Evolutionary conservation across 1,140 invertebrate genomes (phyloP).

Genomic region (Carcinoscorpius rotundicauda): DNA sequence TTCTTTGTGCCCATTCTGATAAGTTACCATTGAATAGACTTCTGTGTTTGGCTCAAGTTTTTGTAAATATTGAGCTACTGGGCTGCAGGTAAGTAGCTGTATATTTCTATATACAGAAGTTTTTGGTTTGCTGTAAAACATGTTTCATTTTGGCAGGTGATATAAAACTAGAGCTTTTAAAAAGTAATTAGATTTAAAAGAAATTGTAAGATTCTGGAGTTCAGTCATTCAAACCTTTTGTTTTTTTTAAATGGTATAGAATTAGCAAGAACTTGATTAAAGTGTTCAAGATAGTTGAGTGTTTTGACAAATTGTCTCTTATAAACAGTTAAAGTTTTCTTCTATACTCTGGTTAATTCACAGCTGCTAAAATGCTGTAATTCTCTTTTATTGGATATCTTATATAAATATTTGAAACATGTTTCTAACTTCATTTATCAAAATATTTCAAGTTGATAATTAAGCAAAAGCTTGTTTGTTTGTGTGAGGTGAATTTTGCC

Average conservation of each 20-base stretch:
- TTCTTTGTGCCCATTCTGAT: conserved; percentile 55
- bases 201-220: too few species aligned
- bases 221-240: too few species aligned
- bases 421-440: too few species aligned
- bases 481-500: too few species aligned
- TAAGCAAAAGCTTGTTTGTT: too few species aligned
- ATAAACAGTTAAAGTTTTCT: too few species aligned
- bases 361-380: too few species aligned
- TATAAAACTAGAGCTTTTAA: not conserved
- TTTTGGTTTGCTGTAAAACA: conserved; percentile 9
- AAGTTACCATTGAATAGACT: conserved; percentile 52
- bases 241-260: not conserved
- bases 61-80: conserved; percentile 67
- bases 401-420: too few species aligned
- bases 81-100: conserved; percentile 52
- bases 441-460: too few species aligned
- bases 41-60: conserved; percentile 66
- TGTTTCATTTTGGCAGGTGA: conserved; percentile 7
- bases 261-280: not conserved
- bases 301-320: not conserved
- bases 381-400: too few species aligned
- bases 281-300: conserved; percentile 9
- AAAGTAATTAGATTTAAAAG: not conserved
- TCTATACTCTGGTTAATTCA: too few species aligned
- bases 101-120: not conserved